These are phyloP conservation scores for Margaritifera margaritifera DNA, from an alignment of 2,888 invertebrate genomes.

Conservation along the genomic window DNA sequence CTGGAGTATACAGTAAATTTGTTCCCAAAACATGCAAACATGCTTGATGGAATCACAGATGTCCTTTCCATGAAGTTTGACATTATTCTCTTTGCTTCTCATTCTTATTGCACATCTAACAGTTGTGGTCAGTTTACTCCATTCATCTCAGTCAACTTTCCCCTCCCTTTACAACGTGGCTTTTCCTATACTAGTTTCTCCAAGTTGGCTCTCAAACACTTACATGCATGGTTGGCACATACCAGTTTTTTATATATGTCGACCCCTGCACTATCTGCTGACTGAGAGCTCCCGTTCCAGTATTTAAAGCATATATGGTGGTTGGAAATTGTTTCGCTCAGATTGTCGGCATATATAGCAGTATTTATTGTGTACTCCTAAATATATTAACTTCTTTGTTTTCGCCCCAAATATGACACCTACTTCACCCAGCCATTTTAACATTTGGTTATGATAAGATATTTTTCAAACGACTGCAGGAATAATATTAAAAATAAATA, in stretches of 20 bases:
- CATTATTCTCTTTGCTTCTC: slow-evolving; percentile 1
- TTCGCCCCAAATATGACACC: slow-evolving; percentile 8
- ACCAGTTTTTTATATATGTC: no score
- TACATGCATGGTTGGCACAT: slow-evolving; percentile 16
- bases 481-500: no score
- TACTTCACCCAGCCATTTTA: no score
- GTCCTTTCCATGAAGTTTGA: no score
- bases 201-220: slow-evolving; percentile 5
- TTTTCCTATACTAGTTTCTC: slow-evolving; percentile 1
- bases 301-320: slow-evolving; percentile 21
- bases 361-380: slow-evolving; percentile 13
- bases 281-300: slow-evolving; percentile 13
- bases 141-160: neutral
- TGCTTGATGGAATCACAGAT: no score
- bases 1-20: no score
- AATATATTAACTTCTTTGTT: slow-evolving; percentile 11
- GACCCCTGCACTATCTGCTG: slow-evolving; percentile 17
- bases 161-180: slow-evolving; percentile 8
- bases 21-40: no score
- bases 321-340: neutral
- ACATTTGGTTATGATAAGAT: no score
- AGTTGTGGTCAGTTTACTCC: neutral
- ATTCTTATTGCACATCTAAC: slow-evolving; percentile 3
- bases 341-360: slow-evolving; percentile 13
- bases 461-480: no score